These are phyloP conservation scores for Lycia hirtaria DNA, from an alignment of 2,888 invertebrate genomes.

Conservation along the genomic window DNA sequence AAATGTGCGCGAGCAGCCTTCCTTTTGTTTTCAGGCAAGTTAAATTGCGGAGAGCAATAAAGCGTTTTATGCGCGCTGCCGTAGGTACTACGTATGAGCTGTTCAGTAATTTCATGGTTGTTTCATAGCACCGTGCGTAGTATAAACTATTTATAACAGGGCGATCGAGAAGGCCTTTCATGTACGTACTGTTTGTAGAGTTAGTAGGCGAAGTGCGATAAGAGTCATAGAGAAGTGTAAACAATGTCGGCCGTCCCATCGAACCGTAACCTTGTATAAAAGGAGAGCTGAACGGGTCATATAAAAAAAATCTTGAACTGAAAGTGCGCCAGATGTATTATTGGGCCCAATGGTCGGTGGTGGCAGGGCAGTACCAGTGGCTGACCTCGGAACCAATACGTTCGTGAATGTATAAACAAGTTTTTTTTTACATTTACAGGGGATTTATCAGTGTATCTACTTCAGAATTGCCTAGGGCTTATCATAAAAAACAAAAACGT, in stretches of 20 bases:
- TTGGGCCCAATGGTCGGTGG: conserved; percentile 51
- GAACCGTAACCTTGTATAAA: conserved; percentile 51
- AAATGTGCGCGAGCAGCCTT: conserved; percentile 58
- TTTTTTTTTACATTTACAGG: conserved; percentile 45
- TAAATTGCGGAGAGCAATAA: conserved; percentile 30
- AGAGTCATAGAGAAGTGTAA: conserved; percentile 60
- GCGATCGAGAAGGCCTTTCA: conserved; percentile 57
- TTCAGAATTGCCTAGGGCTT: conserved; percentile 9
- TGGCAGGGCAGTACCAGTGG: conserved; percentile 49
- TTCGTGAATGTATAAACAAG: conserved; percentile 49
- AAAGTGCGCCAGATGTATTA: conserved; percentile 57
- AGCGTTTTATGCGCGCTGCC: conserved; percentile 27
- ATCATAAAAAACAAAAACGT: neutral
- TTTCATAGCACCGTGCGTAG: conserved; percentile 49
- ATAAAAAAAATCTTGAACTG: conserved; percentile 48
- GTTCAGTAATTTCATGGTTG: conserved; percentile 51
- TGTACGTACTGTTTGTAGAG: conserved; percentile 44
- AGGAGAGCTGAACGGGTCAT: conserved; percentile 45
- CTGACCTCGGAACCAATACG: conserved; percentile 54
- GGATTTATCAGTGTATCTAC: conserved; percentile 29
- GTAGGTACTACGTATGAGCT: conserved; percentile 20
- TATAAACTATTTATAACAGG: conserved; percentile 56
- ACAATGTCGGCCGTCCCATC: conserved; percentile 55
- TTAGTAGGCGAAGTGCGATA: conserved; percentile 50
- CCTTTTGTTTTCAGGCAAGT: conserved; percentile 37